Percentiles rank a stretch among this genome's conserved stretches.
Evolutionary conservation across 92 coral and sea anemone species (phyloP).

Genomic region (Isaurus tuberculatus): DNA sequence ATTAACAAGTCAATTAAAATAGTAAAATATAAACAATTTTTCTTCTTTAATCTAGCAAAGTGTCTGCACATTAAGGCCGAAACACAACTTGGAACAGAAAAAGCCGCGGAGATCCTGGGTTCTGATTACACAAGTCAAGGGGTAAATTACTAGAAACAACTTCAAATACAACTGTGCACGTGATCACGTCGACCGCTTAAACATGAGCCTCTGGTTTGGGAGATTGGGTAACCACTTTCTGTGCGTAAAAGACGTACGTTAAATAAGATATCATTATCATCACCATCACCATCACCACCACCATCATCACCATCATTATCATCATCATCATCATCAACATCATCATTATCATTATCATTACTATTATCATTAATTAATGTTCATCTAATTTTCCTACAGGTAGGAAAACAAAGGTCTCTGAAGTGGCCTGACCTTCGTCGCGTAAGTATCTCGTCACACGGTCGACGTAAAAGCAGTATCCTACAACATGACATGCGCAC

Average conservation of each 20-base stretch:
- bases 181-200: too few relatives aligned
- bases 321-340: too few relatives aligned
- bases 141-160: neutral
- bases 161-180: too few relatives aligned
- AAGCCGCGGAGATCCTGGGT: constrained; percentile 45
- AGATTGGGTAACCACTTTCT: too few relatives aligned
- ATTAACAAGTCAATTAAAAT: too few relatives aligned
- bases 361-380: neutral
- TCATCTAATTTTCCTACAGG: neutral
- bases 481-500: neutral
- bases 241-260: too few relatives aligned
- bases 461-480: constrained; percentile 38
- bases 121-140: constrained; percentile 42
- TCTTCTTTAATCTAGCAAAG: constrained; percentile 36
- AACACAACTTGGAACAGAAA: constrained; percentile 55
- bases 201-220: too few relatives aligned
- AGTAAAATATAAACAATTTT: too few relatives aligned
- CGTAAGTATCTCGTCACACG: constrained; percentile 36
- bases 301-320: too few relatives aligned
- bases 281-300: too few relatives aligned
- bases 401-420: constrained; percentile 14
- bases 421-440: constrained; percentile 39
- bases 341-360: neutral
- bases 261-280: too few relatives aligned
- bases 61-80: constrained; percentile 57